A percentile compares a stretch with the other conserved stretches of the same genome.
Evolutionary conservation across 2,888 invertebrate species (phyloP).

Genomic region (Platycheirus albimanus): DNA sequence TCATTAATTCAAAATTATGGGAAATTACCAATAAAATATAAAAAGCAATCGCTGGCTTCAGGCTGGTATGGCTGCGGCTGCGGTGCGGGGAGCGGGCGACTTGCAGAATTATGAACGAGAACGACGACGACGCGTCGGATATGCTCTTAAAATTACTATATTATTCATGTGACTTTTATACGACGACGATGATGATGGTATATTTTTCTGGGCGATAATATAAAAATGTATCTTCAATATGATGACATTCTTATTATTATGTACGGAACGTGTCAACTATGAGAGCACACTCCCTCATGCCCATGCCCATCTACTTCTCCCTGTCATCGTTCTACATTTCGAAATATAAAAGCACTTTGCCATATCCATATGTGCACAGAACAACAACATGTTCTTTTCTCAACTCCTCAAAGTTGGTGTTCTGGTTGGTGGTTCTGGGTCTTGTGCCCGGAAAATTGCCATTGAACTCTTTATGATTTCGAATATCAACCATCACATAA

Average conservation of each 20-base stretch:
- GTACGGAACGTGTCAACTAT: conserved; percentile 72
- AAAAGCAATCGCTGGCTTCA: conserved; percentile 6
- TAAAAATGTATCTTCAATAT: conserved; percentile 72
- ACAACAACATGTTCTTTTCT: conserved; percentile 7
- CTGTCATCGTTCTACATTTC: conserved; percentile 1
- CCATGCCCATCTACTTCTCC: not conserved
- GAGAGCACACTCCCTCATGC: too few relatives aligned
- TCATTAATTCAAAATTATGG: not conserved
- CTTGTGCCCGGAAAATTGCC: conserved; percentile 45
- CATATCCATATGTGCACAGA: conserved; percentile 54
- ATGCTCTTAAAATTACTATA: conserved; percentile 68
- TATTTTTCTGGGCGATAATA: conserved; percentile 57
- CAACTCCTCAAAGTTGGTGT: conserved; percentile 10
- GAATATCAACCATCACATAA: conserved; percentile 33
- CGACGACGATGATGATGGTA: conserved; percentile 65
- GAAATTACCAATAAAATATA: conserved; percentile 51
- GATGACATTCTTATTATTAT: conserved; percentile 73
- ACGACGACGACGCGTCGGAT: conserved; percentile 30
- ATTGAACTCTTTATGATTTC: conserved; percentile 71
- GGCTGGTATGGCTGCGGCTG: not conserved
- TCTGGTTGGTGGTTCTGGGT: conserved; percentile 15
- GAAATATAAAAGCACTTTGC: conserved; percentile 51
- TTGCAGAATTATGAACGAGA: not conserved
- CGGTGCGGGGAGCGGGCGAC: too few relatives aligned
- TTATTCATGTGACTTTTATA: conserved; percentile 73